These are phyloP conservation scores for Oryzias celebensis DNA, from an alignment of 2,113 vertebrate genomes.

Conservation along the genomic window DNA sequence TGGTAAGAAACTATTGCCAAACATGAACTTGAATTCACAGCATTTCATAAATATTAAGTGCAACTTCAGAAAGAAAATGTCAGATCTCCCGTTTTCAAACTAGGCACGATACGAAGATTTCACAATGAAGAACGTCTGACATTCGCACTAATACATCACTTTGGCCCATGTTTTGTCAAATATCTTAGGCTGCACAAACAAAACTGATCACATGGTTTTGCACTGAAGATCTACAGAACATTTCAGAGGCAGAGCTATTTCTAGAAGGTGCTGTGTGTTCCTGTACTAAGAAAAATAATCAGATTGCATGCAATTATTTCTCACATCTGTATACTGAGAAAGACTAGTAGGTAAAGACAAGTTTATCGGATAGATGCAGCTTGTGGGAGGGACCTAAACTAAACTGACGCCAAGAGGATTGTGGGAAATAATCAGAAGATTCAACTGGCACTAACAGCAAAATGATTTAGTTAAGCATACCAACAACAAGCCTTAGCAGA, in stretches of 20 bases:
- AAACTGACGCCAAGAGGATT: constrained; percentile 44
- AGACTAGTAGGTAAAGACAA: constrained; percentile 23
- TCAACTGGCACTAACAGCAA: constrained; percentile 32
- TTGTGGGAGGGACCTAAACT: constrained; percentile 31
- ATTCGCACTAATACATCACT: constrained; percentile 54
- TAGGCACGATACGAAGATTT: constrained; percentile 55
- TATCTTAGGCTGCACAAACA: constrained; percentile 39
- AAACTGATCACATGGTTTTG: constrained; percentile 1
- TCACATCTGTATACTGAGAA: constrained; percentile 37
- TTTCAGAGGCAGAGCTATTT: constrained; percentile 14
- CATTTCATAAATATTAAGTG: constrained; percentile 58
- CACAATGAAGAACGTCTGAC: constrained; percentile 49
- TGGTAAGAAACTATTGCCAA: constrained; percentile 62
- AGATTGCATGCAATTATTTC: constrained; percentile 53
- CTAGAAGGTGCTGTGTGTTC: constrained; percentile 27
- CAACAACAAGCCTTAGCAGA: constrained; percentile 42
- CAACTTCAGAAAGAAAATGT: constrained; percentile 51
- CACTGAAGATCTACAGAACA: constrained; percentile 3
- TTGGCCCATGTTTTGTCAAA: constrained; percentile 52
- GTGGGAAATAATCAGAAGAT: constrained; percentile 16
- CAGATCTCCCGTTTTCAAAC: constrained; percentile 50
- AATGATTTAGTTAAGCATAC: constrained; percentile 39
- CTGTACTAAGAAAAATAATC: constrained; percentile 7
- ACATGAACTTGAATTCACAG: constrained; percentile 59
- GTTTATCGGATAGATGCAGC: constrained; percentile 8